phyloP scores from a whole-genome alignment of 64 coral and sea anemone species.

The Pachyseris speciosa region DNA sequence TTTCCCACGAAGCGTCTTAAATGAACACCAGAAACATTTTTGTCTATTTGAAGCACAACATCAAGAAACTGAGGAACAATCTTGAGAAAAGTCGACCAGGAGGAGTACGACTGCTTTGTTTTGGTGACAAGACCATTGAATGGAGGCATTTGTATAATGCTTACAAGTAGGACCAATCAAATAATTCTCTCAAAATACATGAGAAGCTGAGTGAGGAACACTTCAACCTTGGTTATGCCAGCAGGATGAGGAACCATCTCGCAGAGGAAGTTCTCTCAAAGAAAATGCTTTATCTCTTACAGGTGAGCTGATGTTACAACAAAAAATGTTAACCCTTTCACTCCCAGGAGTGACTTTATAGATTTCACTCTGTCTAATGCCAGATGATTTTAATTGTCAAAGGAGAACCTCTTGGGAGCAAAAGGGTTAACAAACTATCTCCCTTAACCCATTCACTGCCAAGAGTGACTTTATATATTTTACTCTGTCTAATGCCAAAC shows the following conservation, averaged over 20 bases:
- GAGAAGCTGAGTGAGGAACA: slow-evolving; percentile 31
- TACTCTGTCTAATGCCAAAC: too few relatives aligned
- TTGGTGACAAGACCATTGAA: slow-evolving; percentile 7
- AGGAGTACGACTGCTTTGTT: neutral
- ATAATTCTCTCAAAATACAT: slow-evolving; percentile 19
- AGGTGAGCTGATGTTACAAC: too few relatives aligned
- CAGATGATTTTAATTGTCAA: too few relatives aligned
- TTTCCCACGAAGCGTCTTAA: too few relatives aligned
- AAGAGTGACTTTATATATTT: too few relatives aligned
- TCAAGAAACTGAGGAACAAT: slow-evolving; percentile 68
- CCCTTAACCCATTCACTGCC: too few relatives aligned
- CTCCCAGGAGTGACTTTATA: too few relatives aligned
- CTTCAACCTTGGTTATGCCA: slow-evolving; percentile 21
- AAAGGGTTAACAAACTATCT: too few relatives aligned
- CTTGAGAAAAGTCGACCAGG: slow-evolving; percentile 2
- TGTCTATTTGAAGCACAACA: neutral
- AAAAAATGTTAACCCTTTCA: too few relatives aligned
- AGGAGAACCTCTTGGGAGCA: too few relatives aligned
- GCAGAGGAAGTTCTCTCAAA: slow-evolving; percentile 49
- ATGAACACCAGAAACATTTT: too few relatives aligned
- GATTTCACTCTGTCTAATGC: too few relatives aligned
- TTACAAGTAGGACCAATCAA: slow-evolving; percentile 51
- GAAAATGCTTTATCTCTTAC: slow-evolving; percentile 47
- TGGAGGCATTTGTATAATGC: slow-evolving; percentile 29
- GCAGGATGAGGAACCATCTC: slow-evolving; percentile 57